Evolutionary conservation across 2,888 invertebrate genomes (phyloP).

Genomic region (Colostygia pectinataria): DNA sequence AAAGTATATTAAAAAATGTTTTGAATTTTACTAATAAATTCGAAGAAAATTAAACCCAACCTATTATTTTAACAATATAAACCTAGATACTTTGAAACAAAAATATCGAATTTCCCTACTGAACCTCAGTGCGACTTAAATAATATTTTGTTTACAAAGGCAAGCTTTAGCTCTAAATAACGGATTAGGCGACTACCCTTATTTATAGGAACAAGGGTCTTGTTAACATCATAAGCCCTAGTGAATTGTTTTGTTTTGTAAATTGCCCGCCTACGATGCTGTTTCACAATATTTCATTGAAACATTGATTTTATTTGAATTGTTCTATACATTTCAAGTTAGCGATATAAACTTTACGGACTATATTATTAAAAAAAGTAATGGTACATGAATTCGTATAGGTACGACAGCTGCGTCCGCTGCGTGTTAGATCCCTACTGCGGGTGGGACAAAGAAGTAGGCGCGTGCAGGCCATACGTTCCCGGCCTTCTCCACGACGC

Average conservation of each 20-base stretch:
- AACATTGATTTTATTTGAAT: too few relatives aligned
- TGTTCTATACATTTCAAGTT: not conserved
- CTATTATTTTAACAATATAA: too few relatives aligned
- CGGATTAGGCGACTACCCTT: constrained; percentile 32
- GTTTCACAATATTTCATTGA: too few relatives aligned
- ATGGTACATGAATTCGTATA: constrained; percentile 28
- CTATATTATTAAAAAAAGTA: not conserved
- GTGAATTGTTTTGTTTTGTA: constrained; percentile 26
- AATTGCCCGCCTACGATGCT: constrained; percentile 4
- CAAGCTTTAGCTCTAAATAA: constrained; percentile 29
- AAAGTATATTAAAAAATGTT: too few relatives aligned
- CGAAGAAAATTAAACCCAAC: too few relatives aligned
- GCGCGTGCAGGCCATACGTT: constrained; percentile 82
- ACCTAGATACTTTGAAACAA: not conserved
- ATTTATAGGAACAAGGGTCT: constrained; percentile 30
- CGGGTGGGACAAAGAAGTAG: constrained; percentile 86
- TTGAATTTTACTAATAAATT: too few relatives aligned
- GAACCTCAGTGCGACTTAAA: constrained; percentile 5
- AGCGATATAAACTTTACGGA: not conserved
- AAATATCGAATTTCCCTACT: constrained; percentile 2
- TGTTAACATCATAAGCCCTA: constrained; percentile 31
- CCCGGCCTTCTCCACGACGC: constrained; percentile 84
- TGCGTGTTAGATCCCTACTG: constrained; percentile 87
- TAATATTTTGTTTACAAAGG: constrained; percentile 17
- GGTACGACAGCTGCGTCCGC: constrained; percentile 84